Percentiles rank a stretch among this genome's conserved stretches.
Evolutionary conservation across 2,113 vertebrate genomes (phyloP).

Genomic region (Zeus faber): DNA sequence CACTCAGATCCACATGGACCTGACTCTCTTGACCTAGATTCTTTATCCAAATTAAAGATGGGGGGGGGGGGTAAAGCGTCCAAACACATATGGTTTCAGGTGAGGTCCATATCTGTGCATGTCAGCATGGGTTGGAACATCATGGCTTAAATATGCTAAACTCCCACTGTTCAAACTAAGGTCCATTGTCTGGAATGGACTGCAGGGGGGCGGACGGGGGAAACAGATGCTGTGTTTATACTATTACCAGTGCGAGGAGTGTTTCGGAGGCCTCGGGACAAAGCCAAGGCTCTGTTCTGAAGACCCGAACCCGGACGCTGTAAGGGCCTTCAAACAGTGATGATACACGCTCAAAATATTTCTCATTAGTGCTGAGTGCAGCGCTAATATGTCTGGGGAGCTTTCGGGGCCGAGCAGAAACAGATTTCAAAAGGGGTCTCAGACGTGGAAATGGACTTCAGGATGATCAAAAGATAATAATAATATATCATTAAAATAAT

Average conservation of each 20-base stretch:
- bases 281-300: conserved; percentile 66
- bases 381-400: conserved; percentile 28
- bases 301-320: conserved; percentile 17
- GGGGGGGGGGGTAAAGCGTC: conserved; percentile 1
- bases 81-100: conserved; percentile 50
- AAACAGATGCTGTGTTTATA: conserved; percentile 74
- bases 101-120: conserved; percentile 33
- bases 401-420: too few relatives aligned
- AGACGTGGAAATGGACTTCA: too few relatives aligned
- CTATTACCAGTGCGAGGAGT: conserved; percentile 65
- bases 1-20: background rate
- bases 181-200: conserved; percentile 53
- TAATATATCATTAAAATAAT: too few relatives aligned
- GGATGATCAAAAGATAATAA: too few relatives aligned
- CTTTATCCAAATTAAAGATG: conserved; percentile 2
- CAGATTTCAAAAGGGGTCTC: too few relatives aligned
- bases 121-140: conserved; percentile 55
- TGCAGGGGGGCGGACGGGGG: conserved; percentile 54
- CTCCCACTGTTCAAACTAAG: conserved; percentile 56
- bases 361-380: conserved; percentile 54
- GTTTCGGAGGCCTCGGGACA: conserved; percentile 56
- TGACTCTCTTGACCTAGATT: too few relatives aligned
- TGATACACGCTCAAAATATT: conserved; percentile 66
- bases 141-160: conserved; percentile 59
- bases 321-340: conserved; percentile 40